Evolutionary conservation across 2,113 vertebrate genomes (phyloP).

Genomic region (Sinocyclocheilus grahami): DNA sequence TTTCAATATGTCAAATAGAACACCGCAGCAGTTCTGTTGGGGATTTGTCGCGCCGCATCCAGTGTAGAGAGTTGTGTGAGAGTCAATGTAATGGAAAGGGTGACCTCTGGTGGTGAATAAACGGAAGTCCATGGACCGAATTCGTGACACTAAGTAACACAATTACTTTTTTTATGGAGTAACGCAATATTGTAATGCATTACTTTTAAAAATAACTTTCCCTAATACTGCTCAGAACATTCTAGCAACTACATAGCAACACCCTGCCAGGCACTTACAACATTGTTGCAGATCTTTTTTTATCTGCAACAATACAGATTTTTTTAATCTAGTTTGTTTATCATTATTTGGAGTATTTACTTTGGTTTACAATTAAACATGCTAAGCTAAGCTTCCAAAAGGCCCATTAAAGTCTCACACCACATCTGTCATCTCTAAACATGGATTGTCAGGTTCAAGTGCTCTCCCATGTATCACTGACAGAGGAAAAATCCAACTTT

Average conservation of each 20-base stretch:
- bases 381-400: neutral
- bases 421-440: neutral
- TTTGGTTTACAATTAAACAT: neutral
- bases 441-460: neutral
- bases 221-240: neutral
- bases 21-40: no score
- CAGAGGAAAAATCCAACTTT: neutral
- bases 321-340: neutral
- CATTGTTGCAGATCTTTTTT: neutral
- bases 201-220: neutral
- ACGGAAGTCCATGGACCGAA: no score
- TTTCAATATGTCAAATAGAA: no score
- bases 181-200: neutral
- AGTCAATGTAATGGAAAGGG: no score
- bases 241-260: neutral
- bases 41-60: no score
- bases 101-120: no score
- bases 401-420: neutral
- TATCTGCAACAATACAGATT: no score
- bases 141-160: no score
- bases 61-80: no score
- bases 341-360: neutral
- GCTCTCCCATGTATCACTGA: neutral
- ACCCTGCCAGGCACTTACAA: neutral
- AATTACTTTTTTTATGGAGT: no score